Evolutionary conservation across 2,113 vertebrate genomes (phyloP).

Genomic region (Nymphicus hollandicus): DNA sequence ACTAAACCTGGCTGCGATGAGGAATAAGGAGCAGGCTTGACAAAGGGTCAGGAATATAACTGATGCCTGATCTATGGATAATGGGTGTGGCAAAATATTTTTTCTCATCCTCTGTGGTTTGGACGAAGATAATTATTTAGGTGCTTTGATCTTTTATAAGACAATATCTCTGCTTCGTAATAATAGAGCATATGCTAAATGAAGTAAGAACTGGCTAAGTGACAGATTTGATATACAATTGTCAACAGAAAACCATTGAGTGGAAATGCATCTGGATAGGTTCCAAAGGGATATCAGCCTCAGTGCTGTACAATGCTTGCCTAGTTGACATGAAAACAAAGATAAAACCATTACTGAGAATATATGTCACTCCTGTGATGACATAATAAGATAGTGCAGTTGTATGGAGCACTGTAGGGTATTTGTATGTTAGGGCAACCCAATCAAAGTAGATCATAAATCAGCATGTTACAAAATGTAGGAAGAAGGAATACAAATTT

Average conservation of each 20-base stretch:
- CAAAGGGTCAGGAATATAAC: neutral
- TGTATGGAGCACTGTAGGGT: neutral
- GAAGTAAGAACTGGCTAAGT: conserved; percentile 30
- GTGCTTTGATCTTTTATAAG: neutral
- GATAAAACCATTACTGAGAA: conserved; percentile 11
- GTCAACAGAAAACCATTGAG: conserved; percentile 35
- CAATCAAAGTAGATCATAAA: neutral
- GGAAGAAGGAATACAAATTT: neutral
- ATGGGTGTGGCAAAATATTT: neutral
- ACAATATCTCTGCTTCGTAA: neutral
- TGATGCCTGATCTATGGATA: neutral
- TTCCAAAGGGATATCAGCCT: conserved; percentile 8
- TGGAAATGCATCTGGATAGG: neutral
- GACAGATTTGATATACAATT: conserved; percentile 32
- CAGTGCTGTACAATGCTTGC: neutral
- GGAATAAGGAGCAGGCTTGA: neutral
- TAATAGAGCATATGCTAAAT: conserved; percentile 22
- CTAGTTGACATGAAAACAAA: neutral
- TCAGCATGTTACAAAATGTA: neutral
- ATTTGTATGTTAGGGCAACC: neutral
- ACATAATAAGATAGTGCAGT: neutral
- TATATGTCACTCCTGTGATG: neutral
- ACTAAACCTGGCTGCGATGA: neutral
- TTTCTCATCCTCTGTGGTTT: neutral
- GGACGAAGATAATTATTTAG: neutral